Evolutionary conservation across 2,113 vertebrate genomes (phyloP).

Genomic region (Corynorhinus townsendii): DNA sequence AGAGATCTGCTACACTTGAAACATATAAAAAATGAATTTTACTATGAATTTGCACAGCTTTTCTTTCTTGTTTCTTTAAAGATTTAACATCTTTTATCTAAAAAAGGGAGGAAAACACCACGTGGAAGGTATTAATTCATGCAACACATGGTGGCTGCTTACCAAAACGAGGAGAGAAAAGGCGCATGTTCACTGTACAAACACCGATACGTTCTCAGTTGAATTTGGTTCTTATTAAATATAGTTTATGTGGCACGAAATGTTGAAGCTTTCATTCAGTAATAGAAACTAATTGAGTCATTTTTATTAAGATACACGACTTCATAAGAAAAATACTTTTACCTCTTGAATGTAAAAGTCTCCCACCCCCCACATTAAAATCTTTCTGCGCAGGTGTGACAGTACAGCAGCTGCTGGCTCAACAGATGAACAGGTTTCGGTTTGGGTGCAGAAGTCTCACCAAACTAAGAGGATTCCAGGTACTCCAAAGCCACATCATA

Average conservation of each 20-base stretch:
- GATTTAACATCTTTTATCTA: conserved; percentile 74
- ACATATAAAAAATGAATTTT: conserved; percentile 80
- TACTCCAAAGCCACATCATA: conserved; percentile 97
- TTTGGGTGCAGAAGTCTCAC: conserved; percentile 59
- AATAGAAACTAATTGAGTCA: conserved; percentile 82
- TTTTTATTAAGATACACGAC: conserved; percentile 86
- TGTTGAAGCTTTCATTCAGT: conserved; percentile 80
- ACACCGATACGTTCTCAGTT: conserved; percentile 73
- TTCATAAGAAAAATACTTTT: conserved; percentile 89
- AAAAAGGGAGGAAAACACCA: conserved; percentile 73
- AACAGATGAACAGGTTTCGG: conserved; percentile 67
- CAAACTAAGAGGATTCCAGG: conserved; percentile 91
- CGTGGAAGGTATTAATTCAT: conserved; percentile 82
- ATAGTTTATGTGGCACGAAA: conserved; percentile 82
- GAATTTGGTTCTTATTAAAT: conserved; percentile 76
- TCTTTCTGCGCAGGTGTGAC: conserved; percentile 79
- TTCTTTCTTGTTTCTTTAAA: conserved; percentile 70
- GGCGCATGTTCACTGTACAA: conserved; percentile 76
- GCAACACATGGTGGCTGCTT: conserved; percentile 81
- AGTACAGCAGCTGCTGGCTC: conserved; percentile 73
- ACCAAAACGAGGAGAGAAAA: conserved; percentile 74
- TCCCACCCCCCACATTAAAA: conserved; percentile 79
- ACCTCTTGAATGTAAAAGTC: conserved; percentile 84
- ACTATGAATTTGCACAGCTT: conserved; percentile 80
- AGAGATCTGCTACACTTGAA: conserved; percentile 82